These are phyloP conservation scores for Timema cristinae DNA, from an alignment of 2,888 invertebrate species.

Conservation along the genomic window DNA sequence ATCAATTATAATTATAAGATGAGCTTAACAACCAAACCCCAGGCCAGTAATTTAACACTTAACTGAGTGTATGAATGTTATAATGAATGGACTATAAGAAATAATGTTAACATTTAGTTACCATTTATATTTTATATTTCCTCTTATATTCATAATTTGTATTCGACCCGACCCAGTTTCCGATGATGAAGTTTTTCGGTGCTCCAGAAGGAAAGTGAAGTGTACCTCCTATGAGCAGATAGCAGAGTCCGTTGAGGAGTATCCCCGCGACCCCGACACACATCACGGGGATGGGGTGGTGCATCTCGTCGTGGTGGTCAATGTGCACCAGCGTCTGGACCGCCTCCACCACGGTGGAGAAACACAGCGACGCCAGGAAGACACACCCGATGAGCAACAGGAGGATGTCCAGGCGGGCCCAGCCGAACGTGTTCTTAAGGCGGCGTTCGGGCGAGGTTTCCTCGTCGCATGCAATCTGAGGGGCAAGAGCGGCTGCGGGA, in stretches of 20 bases:
- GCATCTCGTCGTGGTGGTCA: slow-evolving; percentile 66
- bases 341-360: slow-evolving; percentile 76
- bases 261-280: slow-evolving; percentile 67
- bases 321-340: slow-evolving; percentile 75
- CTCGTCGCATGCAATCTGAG: too few relatives aligned
- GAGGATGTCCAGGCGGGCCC: slow-evolving; percentile 87
- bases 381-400: slow-evolving; percentile 77
- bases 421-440: slow-evolving; percentile 85
- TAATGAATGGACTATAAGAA: too few relatives aligned
- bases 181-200: too few relatives aligned
- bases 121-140: too few relatives aligned
- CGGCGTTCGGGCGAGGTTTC: slow-evolving; percentile 40
- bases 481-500: too few relatives aligned
- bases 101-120: too few relatives aligned
- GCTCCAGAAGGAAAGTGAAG: slow-evolving; percentile 18
- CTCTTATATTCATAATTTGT: too few relatives aligned
- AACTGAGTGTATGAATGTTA: too few relatives aligned
- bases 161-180: too few relatives aligned
- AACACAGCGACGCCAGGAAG: slow-evolving; percentile 76
- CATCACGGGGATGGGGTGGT: slow-evolving; percentile 68
- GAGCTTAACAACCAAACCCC: too few relatives aligned
- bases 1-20: too few relatives aligned
- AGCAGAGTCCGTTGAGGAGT: slow-evolving; percentile 71
- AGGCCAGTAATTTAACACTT: too few relatives aligned
- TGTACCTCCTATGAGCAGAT: slow-evolving; percentile 73